Evolutionary conservation across 2,113 vertebrate genomes (phyloP).

Genomic region (Rana temporaria): DNA sequence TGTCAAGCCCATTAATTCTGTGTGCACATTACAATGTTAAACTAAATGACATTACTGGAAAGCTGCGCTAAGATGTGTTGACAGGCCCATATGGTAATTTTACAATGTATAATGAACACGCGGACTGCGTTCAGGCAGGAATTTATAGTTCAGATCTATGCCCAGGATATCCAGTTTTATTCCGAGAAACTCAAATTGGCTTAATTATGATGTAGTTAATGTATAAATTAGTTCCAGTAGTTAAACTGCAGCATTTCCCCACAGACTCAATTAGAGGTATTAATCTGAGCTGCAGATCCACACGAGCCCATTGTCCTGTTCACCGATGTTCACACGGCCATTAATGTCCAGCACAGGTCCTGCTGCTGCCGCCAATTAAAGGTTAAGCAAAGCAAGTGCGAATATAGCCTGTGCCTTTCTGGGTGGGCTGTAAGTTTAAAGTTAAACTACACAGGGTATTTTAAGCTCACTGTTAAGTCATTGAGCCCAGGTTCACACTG

Average conservation of each 20-base stretch:
- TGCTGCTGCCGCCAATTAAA: constrained; percentile 14
- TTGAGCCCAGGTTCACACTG: no score
- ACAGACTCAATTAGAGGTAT: constrained; percentile 94
- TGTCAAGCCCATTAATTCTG: constrained; percentile 88
- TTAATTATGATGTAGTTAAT: constrained; percentile 96
- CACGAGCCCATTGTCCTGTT: constrained; percentile 83
- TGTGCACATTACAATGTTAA: constrained; percentile 92
- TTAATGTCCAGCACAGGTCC: constrained; percentile 1
- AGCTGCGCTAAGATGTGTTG: constrained; percentile 94
- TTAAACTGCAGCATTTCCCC: constrained; percentile 96
- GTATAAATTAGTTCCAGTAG: constrained; percentile 97
- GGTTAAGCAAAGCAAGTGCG: neutral
- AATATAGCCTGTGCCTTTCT: no score
- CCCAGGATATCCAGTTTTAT: constrained; percentile 88
- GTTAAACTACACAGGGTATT: no score
- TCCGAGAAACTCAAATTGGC: constrained; percentile 92
- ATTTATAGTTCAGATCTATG: constrained; percentile 90
- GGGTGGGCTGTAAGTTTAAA: no score
- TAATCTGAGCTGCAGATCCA: constrained; percentile 84
- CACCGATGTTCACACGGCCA: constrained; percentile 66
- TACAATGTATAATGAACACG: constrained; percentile 96
- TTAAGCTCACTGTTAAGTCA: no score
- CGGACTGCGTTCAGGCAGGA: constrained; percentile 85
- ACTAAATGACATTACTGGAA: constrained; percentile 99
- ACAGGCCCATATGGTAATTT: constrained; percentile 99